Evolutionary conservation across 2,113 vertebrate genomes (phyloP), one percentile per base, ranked within the genome.

Genomic region (Hassar affinis): DNA sequence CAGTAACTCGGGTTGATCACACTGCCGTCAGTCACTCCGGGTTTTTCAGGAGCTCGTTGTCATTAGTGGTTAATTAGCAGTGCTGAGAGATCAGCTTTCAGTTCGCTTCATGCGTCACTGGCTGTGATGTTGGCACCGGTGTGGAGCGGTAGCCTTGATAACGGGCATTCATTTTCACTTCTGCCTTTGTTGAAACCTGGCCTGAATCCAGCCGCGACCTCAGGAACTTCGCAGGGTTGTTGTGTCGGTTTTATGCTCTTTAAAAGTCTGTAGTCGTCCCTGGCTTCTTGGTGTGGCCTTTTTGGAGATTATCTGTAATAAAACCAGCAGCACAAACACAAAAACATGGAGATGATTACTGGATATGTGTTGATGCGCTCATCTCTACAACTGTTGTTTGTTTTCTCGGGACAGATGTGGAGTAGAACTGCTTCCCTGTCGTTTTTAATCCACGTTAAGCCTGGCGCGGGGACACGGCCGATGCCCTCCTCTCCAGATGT

Each of bases 401-500:
- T 56, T 45, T 35, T 38, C 45, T 9, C 18, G 20, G 2, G 18
- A 47, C 66, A 79, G 59, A 49, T 33, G 47, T 82, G 30, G 0
- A 51, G 20, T 10, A n/a, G 11, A 38, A 30, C 35, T 78, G 18
- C 81, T 85, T 54, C 6, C 12, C 25, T 30, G 12, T 61, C 22
- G 4, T 18, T 15, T 47, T 80, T 68, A 61, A 83, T 82, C 77
- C 80, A 72, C 51, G 35, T 57, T 80, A 27, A 57, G 42, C 30
- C 7, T n/a, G 4, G 1, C 59, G 57, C 27, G 17, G 33, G 14
- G 76, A 35, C 68, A 15, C 22, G 15, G 2, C 38, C 75, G 45
- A 61, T 66, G 47, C 54, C 75, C 62, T 61, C 45, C 69, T 45
- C 49, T 76, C 76, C 84, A 88, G 83, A 87, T 85, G 81, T 84